Base-by-base conservation (phyloP, 2,113 vertebrate genomes). In the Nerophis lumbriciformis region DNA sequence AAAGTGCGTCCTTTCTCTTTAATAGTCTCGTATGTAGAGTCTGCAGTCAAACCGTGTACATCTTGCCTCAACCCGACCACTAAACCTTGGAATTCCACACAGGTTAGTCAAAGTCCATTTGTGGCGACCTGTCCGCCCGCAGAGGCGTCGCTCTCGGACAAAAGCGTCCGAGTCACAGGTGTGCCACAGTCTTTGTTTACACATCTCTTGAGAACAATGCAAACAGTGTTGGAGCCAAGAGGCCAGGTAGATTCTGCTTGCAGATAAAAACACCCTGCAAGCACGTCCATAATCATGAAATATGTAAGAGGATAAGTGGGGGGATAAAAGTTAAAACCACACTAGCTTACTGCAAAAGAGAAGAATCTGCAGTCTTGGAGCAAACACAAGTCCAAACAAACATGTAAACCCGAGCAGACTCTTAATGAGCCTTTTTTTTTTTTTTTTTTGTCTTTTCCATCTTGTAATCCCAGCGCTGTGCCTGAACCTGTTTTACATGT, bases 1-100 rank as follows among this genome's bases (percentile, higher is more conserved):
- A 11, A 45, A 45, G 11, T 11, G 42, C 12, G 11, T 45, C 11
- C 10, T 45, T 45, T 45, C 3, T 45, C 42, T 45, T 45, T 45
- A 4, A 5, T 12, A 11, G 42, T 12, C 39, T 42, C 39, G 2
- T 8, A 3, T 45, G 10, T 45, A 45, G 11, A 45, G 42, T 16
- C 37, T 42, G 5, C 12, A 42, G 2, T 19, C 54, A 44, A 66
- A 19, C 63, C 61, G 80, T 71, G 83, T 28, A 67, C 71, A 59
- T 66, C 28, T 57, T 49, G 37, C 66, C 57, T 54, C 60, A 68
- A 60, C 58, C 50, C n/a, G 48, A 72, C 75, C 73, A 53, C 69
- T 50, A 78, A 76, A 79, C 62, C 71, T 68, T 73, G 53, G 79
- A 69, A 82, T 82, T 82, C 73, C 71, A 52, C 75, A 66, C 58